Evolutionary conservation across 2,888 invertebrate genomes (phyloP).

Genomic region (Drosophila rellima): DNA sequence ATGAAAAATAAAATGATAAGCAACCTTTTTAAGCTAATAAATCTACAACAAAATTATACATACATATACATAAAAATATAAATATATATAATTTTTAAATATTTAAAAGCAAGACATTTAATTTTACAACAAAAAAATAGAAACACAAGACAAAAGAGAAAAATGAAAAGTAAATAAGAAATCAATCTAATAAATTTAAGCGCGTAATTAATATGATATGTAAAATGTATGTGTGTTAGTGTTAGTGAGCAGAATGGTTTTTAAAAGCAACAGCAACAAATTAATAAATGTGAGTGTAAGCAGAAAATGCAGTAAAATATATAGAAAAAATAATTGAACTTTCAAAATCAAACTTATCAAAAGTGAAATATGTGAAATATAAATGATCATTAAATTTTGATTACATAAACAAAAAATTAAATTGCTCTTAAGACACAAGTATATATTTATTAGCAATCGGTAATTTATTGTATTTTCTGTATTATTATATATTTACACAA

Average conservation of each 20-base stretch:
- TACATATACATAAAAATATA: constrained; percentile 32
- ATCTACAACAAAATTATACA: constrained; percentile 55
- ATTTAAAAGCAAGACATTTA: constrained; percentile 66
- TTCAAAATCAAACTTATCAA: constrained; percentile 60
- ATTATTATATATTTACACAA: constrained; percentile 39
- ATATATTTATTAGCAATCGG: constrained; percentile 48
- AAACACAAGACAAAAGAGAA: constrained; percentile 34
- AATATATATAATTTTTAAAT: constrained; percentile 68
- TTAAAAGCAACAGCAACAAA: constrained; percentile 66
- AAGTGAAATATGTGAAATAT: constrained; percentile 11
- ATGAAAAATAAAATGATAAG: constrained; percentile 31
- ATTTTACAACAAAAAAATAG: constrained; percentile 52
- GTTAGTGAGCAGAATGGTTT: constrained; percentile 76
- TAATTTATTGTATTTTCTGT: constrained; percentile 67
- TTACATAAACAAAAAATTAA: constrained; percentile 46
- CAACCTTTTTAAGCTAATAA: constrained; percentile 65
- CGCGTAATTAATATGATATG: constrained; percentile 62
- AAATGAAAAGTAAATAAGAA: constrained; percentile 38
- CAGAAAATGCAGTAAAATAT: constrained; percentile 44
- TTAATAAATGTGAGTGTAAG: constrained; percentile 55
- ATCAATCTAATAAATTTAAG: constrained; percentile 69
- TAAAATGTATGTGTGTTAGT: constrained; percentile 79
- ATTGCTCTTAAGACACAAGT: constrained; percentile 37
- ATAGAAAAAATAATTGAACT: constrained; percentile 32
- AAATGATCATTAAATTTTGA: constrained; percentile 42